Evolutionary conservation across 2,888 invertebrate species (phyloP).

Genomic region (Trachelus stipa): DNA sequence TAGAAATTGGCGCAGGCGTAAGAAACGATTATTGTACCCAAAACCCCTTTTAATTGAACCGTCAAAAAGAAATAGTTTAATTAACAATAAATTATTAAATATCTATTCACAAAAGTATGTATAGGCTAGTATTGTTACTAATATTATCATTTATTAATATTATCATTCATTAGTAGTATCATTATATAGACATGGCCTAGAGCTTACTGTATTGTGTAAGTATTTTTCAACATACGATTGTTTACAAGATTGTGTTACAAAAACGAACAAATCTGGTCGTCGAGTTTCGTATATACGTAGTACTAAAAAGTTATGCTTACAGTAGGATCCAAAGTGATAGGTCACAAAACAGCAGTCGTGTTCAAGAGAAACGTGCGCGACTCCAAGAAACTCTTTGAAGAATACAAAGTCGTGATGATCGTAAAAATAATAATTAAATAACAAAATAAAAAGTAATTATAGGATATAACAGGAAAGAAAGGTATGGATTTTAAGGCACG

Average conservation of each 20-base stretch:
- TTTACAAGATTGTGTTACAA: constrained; percentile 27
- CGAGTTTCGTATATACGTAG: constrained; percentile 20
- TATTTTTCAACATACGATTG: constrained; percentile 34
- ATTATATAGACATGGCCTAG: constrained; percentile 39
- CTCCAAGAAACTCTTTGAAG: neutral
- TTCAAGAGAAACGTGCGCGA: constrained; percentile 5
- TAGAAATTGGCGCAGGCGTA: constrained; percentile 28
- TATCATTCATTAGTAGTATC: constrained; percentile 25
- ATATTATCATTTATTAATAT: constrained; percentile 24
- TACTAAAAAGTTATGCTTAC: constrained; percentile 25
- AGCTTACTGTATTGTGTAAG: constrained; percentile 32
- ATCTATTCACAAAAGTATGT: constrained; percentile 64
- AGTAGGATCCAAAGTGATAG: constrained; percentile 26
- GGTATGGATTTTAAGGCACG: neutral
- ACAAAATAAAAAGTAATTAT: constrained; percentile 9
- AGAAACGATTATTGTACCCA: constrained; percentile 55
- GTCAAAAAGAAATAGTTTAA: constrained; percentile 44
- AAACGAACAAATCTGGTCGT: constrained; percentile 26
- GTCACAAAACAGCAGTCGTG: constrained; percentile 22
- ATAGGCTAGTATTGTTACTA: constrained; percentile 45
- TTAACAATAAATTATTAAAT: constrained; percentile 66
- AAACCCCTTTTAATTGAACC: constrained; percentile 49
- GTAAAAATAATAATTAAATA: neutral
- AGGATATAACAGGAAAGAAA: neutral
- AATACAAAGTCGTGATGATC: neutral